Evolutionary conservation across 2,113 vertebrate genomes (phyloP).

Genomic region (Tautogolabrus adspersus): DNA sequence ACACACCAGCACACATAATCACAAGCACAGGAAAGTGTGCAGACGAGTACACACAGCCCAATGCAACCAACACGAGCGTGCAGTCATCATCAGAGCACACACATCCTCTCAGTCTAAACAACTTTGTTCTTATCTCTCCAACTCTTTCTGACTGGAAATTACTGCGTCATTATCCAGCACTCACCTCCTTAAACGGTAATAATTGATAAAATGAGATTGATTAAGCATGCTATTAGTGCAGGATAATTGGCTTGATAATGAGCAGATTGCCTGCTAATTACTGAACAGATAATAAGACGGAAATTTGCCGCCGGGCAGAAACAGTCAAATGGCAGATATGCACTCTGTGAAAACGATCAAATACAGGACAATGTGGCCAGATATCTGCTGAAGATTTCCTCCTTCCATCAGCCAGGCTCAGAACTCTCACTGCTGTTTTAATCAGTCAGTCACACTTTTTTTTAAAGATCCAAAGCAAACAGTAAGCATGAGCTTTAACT

Average conservation of each 20-base stretch:
- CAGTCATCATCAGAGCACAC: constrained; percentile 14
- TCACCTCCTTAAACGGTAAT: constrained; percentile 76
- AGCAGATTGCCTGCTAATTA: constrained; percentile 79
- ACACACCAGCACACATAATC: not conserved
- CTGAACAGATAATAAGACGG: constrained; percentile 70
- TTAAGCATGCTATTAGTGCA: constrained; percentile 79
- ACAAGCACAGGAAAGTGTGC: not conserved
- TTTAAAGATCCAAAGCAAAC: not conserved
- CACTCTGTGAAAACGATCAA: constrained; percentile 26
- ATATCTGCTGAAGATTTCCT: constrained; percentile 24
- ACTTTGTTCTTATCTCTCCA: constrained; percentile 68
- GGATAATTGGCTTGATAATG: constrained; percentile 79
- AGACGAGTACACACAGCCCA: constrained; percentile 6
- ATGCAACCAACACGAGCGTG: not conserved
- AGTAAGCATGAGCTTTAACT: not conserved
- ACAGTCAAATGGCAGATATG: constrained; percentile 50
- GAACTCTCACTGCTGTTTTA: not conserved
- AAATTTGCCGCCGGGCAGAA: constrained; percentile 58
- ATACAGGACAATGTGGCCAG: not conserved
- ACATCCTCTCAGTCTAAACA: constrained; percentile 57
- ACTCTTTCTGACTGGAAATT: constrained; percentile 70
- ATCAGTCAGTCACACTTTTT: not conserved
- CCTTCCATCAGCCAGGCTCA: not conserved
- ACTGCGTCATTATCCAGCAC: constrained; percentile 59
- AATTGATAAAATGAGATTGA: constrained; percentile 80